Conservation (phyloP, 2,888 invertebrate species). For the Macrosoma leucophasiata region DNA sequence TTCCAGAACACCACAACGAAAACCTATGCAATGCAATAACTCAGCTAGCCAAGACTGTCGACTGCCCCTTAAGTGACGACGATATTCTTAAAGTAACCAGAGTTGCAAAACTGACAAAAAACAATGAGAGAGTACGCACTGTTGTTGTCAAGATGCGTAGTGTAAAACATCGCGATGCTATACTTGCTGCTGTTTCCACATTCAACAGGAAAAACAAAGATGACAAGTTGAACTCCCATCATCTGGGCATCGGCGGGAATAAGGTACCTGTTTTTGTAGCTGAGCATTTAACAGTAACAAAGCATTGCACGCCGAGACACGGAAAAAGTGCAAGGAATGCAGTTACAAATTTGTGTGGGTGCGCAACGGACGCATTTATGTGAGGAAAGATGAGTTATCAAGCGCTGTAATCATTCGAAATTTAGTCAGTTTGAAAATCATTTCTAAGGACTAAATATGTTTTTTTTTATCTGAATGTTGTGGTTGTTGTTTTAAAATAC, state of each 20-base stretch:
- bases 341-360: conserved; percentile 5
- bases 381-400: conserved; percentile 2
- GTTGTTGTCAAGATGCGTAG: conserved; percentile 21
- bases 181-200: conserved; percentile 17
- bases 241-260: conserved; percentile 22
- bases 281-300: conserved; percentile 28
- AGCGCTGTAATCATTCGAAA: neutral
- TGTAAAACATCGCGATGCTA: conserved; percentile 18
- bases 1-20: conserved; percentile 25
- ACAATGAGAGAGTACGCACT: conserved; percentile 18
- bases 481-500: too few relatives aligned
- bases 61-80: conserved; percentile 7
- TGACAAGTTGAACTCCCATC: conserved; percentile 19
- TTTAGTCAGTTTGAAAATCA: neutral
- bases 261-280: conserved; percentile 22
- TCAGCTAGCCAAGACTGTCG: conserved; percentile 16
- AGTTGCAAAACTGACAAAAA: conserved; percentile 22
- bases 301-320: conserved; percentile 28
- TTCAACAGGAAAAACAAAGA: conserved; percentile 21
- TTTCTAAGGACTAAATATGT: conserved; percentile 2
- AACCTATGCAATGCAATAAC: conserved; percentile 10
- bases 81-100: conserved; percentile 21
- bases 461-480: too few relatives aligned
- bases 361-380: conserved; percentile 1
- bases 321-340: conserved; percentile 24